Conservation (phyloP, 2,113 vertebrate genomes). For the Pangasianodon gigas region DNA sequence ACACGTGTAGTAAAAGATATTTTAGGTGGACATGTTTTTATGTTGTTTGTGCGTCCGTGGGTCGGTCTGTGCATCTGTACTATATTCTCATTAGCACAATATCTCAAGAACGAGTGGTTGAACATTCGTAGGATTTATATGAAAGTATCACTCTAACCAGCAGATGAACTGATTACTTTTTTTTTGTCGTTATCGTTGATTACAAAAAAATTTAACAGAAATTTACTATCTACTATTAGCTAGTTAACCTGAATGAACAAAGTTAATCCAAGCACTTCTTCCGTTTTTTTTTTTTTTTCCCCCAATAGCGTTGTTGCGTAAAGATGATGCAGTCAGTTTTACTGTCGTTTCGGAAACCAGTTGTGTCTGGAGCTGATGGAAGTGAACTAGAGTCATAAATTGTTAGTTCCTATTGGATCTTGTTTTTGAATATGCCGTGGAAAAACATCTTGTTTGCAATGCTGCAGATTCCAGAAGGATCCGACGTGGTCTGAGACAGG, state of each 20-base stretch:
- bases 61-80: background rate
- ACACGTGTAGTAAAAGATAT: background rate
- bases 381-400: background rate
- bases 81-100: background rate
- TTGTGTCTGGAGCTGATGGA: background rate
- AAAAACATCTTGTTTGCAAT: background rate
- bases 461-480: conserved; percentile 94
- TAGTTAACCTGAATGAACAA: background rate
- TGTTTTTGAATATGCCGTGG: background rate
- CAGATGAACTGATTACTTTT: background rate
- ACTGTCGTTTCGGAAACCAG: background rate
- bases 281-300: background rate
- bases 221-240: no score
- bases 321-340: background rate
- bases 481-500: conserved; percentile 98
- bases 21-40: background rate
- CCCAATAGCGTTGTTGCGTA: background rate
- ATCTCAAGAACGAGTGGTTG: no score
- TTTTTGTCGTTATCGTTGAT: background rate
- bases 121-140: no score
- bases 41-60: background rate
- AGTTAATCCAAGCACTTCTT: background rate
- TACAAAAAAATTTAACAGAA: background rate
- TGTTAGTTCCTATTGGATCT: background rate
- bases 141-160: no score